A percentile compares a stretch with the other conserved stretches of the same genome.
phyloP scores from a whole-genome alignment of 2,113 vertebrate species.

The Python bivittatus region DNA sequence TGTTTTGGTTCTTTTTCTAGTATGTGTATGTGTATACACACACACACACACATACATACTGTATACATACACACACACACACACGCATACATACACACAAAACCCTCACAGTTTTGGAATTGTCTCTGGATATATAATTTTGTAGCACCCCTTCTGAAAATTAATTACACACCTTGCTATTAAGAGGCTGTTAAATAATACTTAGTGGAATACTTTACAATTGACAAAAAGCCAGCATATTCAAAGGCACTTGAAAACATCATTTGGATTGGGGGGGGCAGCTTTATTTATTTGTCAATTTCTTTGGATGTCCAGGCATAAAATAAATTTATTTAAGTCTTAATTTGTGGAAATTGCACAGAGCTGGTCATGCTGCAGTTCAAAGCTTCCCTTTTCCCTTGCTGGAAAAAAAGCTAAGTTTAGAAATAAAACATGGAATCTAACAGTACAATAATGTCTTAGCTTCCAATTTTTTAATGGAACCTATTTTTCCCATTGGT shows the following conservation, averaged over 20 bases:
- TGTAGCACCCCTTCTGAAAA: slow-evolving; percentile 51
- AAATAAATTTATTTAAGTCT: slow-evolving; percentile 52
- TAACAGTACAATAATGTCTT: neutral
- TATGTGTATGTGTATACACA: neutral
- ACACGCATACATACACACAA: slow-evolving; percentile 37
- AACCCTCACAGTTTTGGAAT: slow-evolving; percentile 48
- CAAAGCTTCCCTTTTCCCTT: slow-evolving; percentile 13
- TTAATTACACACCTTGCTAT: slow-evolving; percentile 56
- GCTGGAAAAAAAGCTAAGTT: neutral
- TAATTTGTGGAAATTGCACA: slow-evolving; percentile 52
- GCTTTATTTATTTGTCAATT: slow-evolving; percentile 16
- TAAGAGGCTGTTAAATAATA: slow-evolving; percentile 30
- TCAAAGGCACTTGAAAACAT: slow-evolving; percentile 23
- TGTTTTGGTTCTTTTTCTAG: slow-evolving; percentile 58
- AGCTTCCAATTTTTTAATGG: neutral
- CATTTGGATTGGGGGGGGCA: neutral
- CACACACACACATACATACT: too few relatives aligned
- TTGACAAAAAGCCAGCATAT: slow-evolving; percentile 24
- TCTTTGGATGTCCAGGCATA: slow-evolving; percentile 55
- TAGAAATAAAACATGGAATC: neutral
- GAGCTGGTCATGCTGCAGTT: slow-evolving; percentile 33
- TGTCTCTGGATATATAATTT: slow-evolving; percentile 52
- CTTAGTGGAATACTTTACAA: fast-evolving
- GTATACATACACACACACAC: slow-evolving; percentile 32
- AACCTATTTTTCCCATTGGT: neutral